Base-by-base conservation (phyloP, 2,113 vertebrate genomes). In the Salvelinus fontinalis region DNA sequence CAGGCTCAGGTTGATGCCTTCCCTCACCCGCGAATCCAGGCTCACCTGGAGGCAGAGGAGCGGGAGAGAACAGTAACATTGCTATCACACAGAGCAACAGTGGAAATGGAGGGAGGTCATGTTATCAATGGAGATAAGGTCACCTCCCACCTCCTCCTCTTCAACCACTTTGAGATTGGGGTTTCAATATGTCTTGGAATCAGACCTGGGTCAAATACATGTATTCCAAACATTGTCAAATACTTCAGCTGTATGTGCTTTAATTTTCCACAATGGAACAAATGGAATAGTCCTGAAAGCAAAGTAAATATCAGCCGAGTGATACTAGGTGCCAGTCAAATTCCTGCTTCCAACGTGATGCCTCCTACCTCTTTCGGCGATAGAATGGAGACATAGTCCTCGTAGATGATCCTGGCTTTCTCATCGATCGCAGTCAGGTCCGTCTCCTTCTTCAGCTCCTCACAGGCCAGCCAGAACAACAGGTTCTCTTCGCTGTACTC, bases 401-500 rank as follows among this genome's bases (percentile, higher is more conserved):
- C 97, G 6, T 99, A 99, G 86, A 99, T 99, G 88, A 95, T 95
- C 83, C 96, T 94, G 89, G 97, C 94, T 84, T 96, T 98, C 90
- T 99, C 97, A 75, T 98, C 97, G 65, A 98, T 92, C 27, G 90
- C 90, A 20, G 94, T 88, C 73, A 94, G 94, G 83, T 95, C 93
- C 3, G 94, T 95, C 88, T 99, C 97, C 77, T 95, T 95, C 87
- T 96, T 99, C 85, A 99, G 85, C 73, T 98, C 98, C 87, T 99
- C 98, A 75, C 98, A 99, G 34, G 97, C 95, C 62, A 99, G 91
- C 98, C 98, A 99, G 93, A 99, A 99, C 81, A 99, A 95, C 72
- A 99, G 94, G 91, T 99, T 99, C 90, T 99, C 98, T 85, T 99
- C 98, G 13, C 98, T 99, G 86, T 99, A 99, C 85, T 99, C 98